Base-by-base conservation (phyloP, 1,140 invertebrate species). In the Papilio polytes region DNA sequence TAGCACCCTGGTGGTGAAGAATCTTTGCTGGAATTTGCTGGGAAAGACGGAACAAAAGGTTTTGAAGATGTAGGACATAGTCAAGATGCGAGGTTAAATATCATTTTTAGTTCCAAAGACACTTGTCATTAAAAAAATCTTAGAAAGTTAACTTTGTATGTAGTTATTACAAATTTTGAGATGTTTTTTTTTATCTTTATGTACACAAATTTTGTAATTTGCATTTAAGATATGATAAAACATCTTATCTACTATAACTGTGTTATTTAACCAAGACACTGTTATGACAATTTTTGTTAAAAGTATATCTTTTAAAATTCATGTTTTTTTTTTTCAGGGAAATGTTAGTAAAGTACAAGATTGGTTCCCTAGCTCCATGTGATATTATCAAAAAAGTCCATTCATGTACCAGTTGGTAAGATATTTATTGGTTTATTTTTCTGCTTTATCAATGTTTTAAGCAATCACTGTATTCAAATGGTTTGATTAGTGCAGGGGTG, bases 41-140 rank as follows among this genome's bases (percentile, higher is more conserved):
- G 98, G n/a, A 94, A 95, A 84, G 97, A 98, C 95, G 97, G 95
- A 2, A 98, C 98, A 44, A 96, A 97, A 87, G 95, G 95, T n/a
- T 98, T 98, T 95, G 97, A 98, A 90, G 98, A 98, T 95, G 98
- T 98, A 56, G 98, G 98, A 0, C 98, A 99, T 94, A 98, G 98
- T 79, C 95, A 96, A 48, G 98, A 98, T 95, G 98, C 98, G 8
- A 96, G 97, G 93, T 97, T 83, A 76, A 8, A 63, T 66, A 46
- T 56, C 1, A 3, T 53, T 53, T 48, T 48, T 48, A 48, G 12
- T 13, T 36, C 12, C 10, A 15, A 48, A 48, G 10, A 13, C 13
- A 36, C 31, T 36, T 36, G 31, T 3, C 2, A 36, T 36, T 36
- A 36, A 36, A 36, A 36, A 36, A 1, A 36, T 2, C 31, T 36